Evolutionary conservation across 2,113 vertebrate species (phyloP).

Genomic region (Sardina pilchardus): DNA sequence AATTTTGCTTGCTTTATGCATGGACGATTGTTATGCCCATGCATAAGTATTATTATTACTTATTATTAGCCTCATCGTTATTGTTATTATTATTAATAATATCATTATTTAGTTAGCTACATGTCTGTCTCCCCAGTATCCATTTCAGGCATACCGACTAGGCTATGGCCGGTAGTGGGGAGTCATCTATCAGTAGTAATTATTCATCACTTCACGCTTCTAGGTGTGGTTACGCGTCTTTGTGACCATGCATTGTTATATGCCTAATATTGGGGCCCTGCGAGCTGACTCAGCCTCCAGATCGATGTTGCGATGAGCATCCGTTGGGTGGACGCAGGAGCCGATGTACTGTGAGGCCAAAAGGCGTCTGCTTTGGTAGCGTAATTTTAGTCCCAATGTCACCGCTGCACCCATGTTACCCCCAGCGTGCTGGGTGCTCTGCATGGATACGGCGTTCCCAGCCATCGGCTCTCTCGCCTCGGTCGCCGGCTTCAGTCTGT

Average conservation of each 20-base stretch:
- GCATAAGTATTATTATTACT: neutral
- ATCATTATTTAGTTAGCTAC: neutral
- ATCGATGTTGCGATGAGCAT: neutral
- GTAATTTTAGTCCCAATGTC: constrained; percentile 45
- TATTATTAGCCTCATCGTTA: no score
- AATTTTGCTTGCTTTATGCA: neutral
- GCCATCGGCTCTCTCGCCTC: constrained; percentile 33
- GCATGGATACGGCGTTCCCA: constrained; percentile 49
- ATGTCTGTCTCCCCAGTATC: neutral
- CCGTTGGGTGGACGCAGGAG: constrained; percentile 28
- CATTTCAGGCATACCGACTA: neutral
- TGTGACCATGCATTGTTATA: constrained; percentile 43
- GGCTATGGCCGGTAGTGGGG: neutral
- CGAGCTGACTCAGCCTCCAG: neutral
- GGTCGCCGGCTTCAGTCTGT: neutral
- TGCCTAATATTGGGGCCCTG: constrained; percentile 34
- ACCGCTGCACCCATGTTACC: constrained; percentile 39
- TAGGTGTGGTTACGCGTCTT: constrained; percentile 66
- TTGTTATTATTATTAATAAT: neutral
- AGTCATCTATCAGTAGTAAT: constrained; percentile 5
- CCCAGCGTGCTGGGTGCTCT: constrained; percentile 28
- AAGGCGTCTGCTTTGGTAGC: constrained; percentile 9
- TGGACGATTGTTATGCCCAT: neutral
- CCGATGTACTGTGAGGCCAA: neutral
- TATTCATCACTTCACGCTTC: constrained; percentile 38